phyloP scores from a whole-genome alignment of 2,797 vertebrate genomes.

The Selene dorsalis region DNA sequence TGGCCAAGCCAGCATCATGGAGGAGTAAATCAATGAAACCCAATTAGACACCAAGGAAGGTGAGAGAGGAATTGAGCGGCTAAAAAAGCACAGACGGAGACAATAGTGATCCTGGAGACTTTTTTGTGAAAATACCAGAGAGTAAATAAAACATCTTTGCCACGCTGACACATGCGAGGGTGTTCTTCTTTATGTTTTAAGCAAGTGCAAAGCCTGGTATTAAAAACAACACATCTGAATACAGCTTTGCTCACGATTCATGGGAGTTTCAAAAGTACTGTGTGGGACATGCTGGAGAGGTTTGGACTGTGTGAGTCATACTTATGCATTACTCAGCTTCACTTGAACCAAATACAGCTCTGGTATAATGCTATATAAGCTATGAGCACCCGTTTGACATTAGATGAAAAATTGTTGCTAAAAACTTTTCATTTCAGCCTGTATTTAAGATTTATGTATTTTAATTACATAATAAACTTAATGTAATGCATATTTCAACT shows the following conservation, averaged over 20 bases:
- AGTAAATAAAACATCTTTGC: conserved; percentile 43
- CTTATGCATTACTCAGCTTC: conserved; percentile 26
- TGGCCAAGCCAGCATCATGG: conserved; percentile 76
- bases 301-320: conserved; percentile 45
- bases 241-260: not conserved
- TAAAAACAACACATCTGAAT: conserved; percentile 7
- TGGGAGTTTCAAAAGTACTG: conserved; percentile 30
- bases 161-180: not conserved
- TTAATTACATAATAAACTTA: not conserved
- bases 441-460: not conserved
- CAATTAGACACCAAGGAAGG: conserved; percentile 78
- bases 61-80: conserved; percentile 67
- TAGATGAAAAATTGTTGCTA: not conserved
- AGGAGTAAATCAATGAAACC: conserved; percentile 84
- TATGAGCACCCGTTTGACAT: not conserved
- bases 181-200: conserved; percentile 3
- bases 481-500: not conserved
- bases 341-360: conserved; percentile 33
- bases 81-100: conserved; percentile 50
- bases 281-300: conserved; percentile 3
- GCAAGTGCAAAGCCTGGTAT: conserved; percentile 9
- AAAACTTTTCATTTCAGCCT: conserved; percentile 18
- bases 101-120: conserved; percentile 38
- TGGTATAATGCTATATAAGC: not conserved
- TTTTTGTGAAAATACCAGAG: conserved; percentile 43